Percentiles rank a stretch among this genome's conserved stretches.
phyloP scores from a whole-genome alignment of 2,113 vertebrate genomes.

The Phyllostomus hastatus region DNA sequence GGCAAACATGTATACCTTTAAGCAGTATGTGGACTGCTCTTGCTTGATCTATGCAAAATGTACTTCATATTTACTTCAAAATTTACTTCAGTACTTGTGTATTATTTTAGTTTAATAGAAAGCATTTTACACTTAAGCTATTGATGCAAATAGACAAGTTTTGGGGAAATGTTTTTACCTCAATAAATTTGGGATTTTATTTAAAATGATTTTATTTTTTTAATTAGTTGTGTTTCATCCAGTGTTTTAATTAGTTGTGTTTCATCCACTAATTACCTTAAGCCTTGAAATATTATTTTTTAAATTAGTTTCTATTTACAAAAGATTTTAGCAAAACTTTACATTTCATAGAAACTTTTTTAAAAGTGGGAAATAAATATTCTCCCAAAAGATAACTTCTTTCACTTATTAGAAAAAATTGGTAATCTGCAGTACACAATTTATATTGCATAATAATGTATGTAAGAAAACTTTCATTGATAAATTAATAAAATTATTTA shows the following conservation, averaged over 20 bases:
- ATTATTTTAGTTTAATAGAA: conserved; percentile 21
- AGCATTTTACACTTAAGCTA: not conserved
- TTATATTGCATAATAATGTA: not conserved
- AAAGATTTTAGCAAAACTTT: not conserved
- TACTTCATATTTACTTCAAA: not conserved
- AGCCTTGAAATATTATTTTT: not conserved
- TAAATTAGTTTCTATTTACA: not conserved
- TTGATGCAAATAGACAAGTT: not conserved
- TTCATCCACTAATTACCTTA: not conserved
- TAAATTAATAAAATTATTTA: not conserved
- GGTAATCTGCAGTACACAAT: not conserved
- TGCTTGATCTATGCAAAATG: not conserved
- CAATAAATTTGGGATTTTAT: not conserved
- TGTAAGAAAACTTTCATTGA: not conserved
- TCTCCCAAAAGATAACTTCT: not conserved
- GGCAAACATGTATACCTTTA: not conserved
- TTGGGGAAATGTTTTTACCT: not conserved
- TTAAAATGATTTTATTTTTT: not conserved
- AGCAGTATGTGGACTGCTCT: not conserved
- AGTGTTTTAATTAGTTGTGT: not conserved
- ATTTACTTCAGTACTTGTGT: not conserved
- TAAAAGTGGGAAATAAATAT: not conserved
- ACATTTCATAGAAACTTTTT: not conserved
- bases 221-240: not conserved
- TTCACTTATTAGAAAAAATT: not conserved